These are phyloP conservation scores for Chelon labrosus DNA, from an alignment of 2,797 vertebrate species.

Conservation along the genomic window DNA sequence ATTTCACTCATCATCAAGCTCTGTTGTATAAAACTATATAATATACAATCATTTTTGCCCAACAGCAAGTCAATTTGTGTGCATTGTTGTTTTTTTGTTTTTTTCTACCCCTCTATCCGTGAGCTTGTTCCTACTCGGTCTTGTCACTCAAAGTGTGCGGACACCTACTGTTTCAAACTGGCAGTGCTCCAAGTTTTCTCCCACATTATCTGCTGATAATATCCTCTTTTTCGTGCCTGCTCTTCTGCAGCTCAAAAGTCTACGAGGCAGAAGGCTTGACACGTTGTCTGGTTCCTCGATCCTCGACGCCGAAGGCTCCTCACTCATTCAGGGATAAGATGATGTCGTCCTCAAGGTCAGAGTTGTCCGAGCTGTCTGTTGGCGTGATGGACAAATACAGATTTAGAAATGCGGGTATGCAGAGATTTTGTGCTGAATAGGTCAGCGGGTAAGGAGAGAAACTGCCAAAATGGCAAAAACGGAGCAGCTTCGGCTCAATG, in stretches of 20 bases:
- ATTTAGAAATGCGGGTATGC: conserved; percentile 43
- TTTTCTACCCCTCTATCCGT: conserved; percentile 9
- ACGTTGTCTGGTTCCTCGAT: conserved; percentile 33
- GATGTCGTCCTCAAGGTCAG: conserved; percentile 98
- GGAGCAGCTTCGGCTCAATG: conserved; percentile 23
- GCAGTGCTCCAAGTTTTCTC: conserved; percentile 63
- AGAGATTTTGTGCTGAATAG: conserved; percentile 32
- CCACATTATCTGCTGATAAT: conserved; percentile 45
- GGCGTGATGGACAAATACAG: conserved; percentile 58
- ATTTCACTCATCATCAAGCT: conserved; percentile 49
- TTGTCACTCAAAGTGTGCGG: conserved; percentile 44
- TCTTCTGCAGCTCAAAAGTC: conserved; percentile 51
- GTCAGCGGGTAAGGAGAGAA: conserved; percentile 36
- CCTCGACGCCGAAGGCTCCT: conserved; percentile 34
- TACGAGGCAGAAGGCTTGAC: conserved; percentile 54
- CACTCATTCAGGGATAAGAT: conserved; percentile 92
- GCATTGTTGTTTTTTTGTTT: conserved; percentile 7
- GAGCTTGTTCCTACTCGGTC: conserved; percentile 26
- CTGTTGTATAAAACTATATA: conserved; percentile 75
- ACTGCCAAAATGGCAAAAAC: conserved; percentile 46
- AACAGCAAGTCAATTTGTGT: conserved; percentile 44
- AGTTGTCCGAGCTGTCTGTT: conserved; percentile 97
- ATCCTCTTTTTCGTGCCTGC: conserved; percentile 33
- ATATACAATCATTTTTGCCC: conserved; percentile 71
- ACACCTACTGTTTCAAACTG: conserved; percentile 58